Base-by-base conservation (phyloP, 2,797 vertebrate species). In the Trematomus bernacchii region DNA sequence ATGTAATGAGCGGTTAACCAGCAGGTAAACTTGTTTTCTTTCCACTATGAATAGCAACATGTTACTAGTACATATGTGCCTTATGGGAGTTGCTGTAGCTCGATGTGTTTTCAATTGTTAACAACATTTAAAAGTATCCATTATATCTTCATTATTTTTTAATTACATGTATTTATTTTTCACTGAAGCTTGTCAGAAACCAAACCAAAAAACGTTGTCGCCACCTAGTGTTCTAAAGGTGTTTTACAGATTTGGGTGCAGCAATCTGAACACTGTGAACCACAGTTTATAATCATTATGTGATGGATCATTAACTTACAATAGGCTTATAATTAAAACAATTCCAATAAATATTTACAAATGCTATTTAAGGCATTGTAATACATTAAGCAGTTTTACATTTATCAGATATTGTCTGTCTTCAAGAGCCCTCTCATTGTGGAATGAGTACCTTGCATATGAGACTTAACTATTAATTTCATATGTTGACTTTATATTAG, bases 171-270 rank as follows among this genome's bases (percentile, higher is more conserved):
- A 37, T 37, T 37, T 37, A 37, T 37, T 37, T 37, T 37, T 37
- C 33, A 66, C 3, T 40, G 18, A 4, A 46, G 10, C 30, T 7
- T 13, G 9, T 30, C 27, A 46, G 44, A 40, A 43, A 43, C 3
- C 1, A 52, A 54, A 64, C 9, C 30, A 27, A 67, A 19, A 75
- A 58, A 23, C 77, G 1, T 10, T 72, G 58, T 69, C 62, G 58
- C 89, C 87, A 73, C 73, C 89, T 80, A 82, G 87, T 89, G 90
- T 63, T 19, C 3, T 1, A 3, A 3, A 2, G 5, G 4, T 21
- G 69, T 65, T 88, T 72, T 82, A 64, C 84, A 89, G 11, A 6
- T n/a, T 10, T 42, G 10, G 14, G 44, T 54, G 57, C 23, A 0
- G 4, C 21, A 71, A 8, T 50, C 14, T 44, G 14, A 51, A 33